Base-by-base conservation (phyloP, 2,113 vertebrate species). In the Melanerpes formicivorus region DNA sequence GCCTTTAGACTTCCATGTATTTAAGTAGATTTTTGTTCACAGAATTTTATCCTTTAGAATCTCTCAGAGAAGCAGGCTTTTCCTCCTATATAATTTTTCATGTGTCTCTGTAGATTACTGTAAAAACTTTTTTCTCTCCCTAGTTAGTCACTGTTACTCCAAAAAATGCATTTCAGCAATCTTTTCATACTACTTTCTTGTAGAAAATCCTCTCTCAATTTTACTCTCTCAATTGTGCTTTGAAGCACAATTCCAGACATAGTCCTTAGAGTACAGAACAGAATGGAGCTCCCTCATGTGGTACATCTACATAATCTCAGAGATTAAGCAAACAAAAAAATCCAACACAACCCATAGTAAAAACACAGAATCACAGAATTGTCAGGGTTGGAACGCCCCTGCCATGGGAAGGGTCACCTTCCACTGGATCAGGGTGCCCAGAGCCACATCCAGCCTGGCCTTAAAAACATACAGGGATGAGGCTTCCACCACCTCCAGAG, bases 201-300 rank as follows among this genome's bases (percentile, higher is more conserved):
- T 7, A 4, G 27, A 32, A 30, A 58, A 2, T 3, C 8, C 11
- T 63, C 8, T 42, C 66, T 37, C 16, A 4, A 7, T 32, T 4
- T 54, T 2, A 14, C 3, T 25, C 42, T 6, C 52, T 9, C 5
- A 56, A 40, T 40, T 40, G 40, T 40, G 34, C 67, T 59, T 34
- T 29, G 26, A 64, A 91, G 56, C 14, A 37, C 25, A 27, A 21
- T 30, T 69, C 25, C 3, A 14, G 55, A 62, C 9, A 25, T 1
- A 8, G 21, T 18, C 44, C 34, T 87, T 55, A 8, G 50, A 55
- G 54, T 58, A 63, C 56, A 65, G 71, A 84, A 65, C 1, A 95
- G 62, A 77, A 23, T 1, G 5, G 44, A 93, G 90, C 89, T 92
- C 93, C 94, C 93, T 81, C 88, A 37, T 81, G 90, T 80, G 90